Base-by-base conservation (phyloP, 1,140 invertebrate genomes). In the Pteromalus puparum region DNA sequence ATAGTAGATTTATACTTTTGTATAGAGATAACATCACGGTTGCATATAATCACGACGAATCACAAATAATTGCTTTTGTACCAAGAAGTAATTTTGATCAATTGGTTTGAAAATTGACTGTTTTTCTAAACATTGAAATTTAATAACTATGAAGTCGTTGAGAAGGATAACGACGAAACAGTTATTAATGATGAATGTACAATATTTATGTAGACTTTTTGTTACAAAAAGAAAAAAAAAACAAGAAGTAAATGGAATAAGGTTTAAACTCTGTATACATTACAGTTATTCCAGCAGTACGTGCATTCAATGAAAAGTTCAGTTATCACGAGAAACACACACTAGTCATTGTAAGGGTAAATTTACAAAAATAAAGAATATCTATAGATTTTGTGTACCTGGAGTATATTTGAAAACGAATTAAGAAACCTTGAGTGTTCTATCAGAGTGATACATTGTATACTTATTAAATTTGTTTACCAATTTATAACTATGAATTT, bases 301-400 rank as follows among this genome's bases (percentile, higher is more conserved):
- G 18, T 21, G 13, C 48, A 18, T 12, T 53, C 13, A 53, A 15
- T 53, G 15, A 53, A 53, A 53, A 18, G 48, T 18, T 53, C 5
- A 61, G 53, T 61, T 77, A 30, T 30, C 48, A 30, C 75, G 24
- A 28, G 18, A 48, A 42, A n/a, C 74, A 12, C 75, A 77, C 53
- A 77, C 75, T 77, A 77, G 75, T 77, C 75, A 77, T 46, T 79
- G 61, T 24, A 82, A 61, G 53, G 21, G 34, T 68, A 70, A 30
- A 73, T 81, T 72, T 72, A 53, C 53, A 34, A 83, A 46, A 83
- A 76, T 67, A 76, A 21, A 65, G 53, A 30, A 42, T 67, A 26
- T 24, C 30, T 74, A 38, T 34, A 38, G 53, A 7, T 67, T 73
- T 53, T 65, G 53, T 10, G 21, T 48, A 46, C 42, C 9, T 46